Evolutionary conservation across 2,113 vertebrate genomes (phyloP), one percentile per base, ranked within the genome.

Genomic region (Vulpes ferrilata): DNA sequence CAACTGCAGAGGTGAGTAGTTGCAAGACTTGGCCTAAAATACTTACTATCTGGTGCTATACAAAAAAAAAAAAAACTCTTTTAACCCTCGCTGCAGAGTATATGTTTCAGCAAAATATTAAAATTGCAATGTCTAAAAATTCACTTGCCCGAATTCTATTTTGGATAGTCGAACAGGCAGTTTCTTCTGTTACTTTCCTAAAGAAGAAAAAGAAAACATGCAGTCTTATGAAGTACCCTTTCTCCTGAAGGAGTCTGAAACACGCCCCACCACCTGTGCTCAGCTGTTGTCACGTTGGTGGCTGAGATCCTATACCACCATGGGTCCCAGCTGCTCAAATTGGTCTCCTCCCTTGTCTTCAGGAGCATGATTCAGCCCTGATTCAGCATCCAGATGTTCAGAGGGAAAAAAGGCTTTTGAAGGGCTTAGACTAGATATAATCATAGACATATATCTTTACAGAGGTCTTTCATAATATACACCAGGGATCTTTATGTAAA

Each of bases 261-360:
- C 23, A 5, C 1, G 7, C 6, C 2, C 32, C 17, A 10, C 9
- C 6, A 23, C 17, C 9, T 0, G 5, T 6, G 20, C 48, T 35
- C 53, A 25, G 19, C 48, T 17, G 11, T 27, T 13, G 2, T 35
- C 67, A 53, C 30, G 16, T 59, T 30, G 11, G 23, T 0, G 11
- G 19, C 55, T 32, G 12, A 25, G 15, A 25, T 2, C 48, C 3
- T 22, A 25, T 11, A 3, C 19, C 13, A 3, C 19, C 11, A 9
- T 25, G 69, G 74, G 19, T 48, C 73, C 1, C 10, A n/a, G 30
- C 2, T 11, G 12, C 13, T 16, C 17, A 23, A 20, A 53, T 27
- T n/a, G 53, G 35, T 27, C 1, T 25, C 53, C 23, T 38, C 10
- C 57, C 83, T 8, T 8, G 27, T 43, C n/a, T 22, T 53, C 10